phyloP scores from a whole-genome alignment of 1,140 invertebrate species.

The Littorina saxatilis region DNA sequence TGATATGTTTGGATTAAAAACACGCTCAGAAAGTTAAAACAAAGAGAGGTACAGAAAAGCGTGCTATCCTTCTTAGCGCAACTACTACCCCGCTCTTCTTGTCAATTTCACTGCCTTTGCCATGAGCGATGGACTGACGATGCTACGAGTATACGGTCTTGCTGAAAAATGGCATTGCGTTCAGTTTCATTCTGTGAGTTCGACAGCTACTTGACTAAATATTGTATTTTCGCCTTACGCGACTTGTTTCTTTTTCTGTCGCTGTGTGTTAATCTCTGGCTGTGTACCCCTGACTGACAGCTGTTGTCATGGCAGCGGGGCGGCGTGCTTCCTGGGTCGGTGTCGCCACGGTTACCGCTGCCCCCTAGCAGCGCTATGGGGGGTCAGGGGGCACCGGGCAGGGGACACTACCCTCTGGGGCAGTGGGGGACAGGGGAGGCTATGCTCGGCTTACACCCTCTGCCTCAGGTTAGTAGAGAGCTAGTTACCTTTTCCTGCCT shows the following conservation, averaged over 20 bases:
- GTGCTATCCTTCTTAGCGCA: too few relatives aligned
- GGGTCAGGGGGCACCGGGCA: constrained; percentile 20
- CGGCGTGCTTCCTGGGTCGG: constrained; percentile 67
- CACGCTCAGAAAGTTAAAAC: too few relatives aligned
- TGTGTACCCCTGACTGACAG: not conserved
- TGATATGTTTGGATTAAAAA: too few relatives aligned
- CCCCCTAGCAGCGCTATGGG: not conserved
- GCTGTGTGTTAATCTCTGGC: not conserved
- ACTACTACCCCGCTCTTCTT: too few relatives aligned
- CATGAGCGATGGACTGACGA: too few relatives aligned
- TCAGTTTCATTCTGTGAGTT: too few relatives aligned
- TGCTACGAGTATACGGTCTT: too few relatives aligned
- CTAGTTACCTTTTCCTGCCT: not conserved
- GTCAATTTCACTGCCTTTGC: too few relatives aligned
- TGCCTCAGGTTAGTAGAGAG: constrained; percentile 32
- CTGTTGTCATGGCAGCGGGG: constrained; percentile 60
- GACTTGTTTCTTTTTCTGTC: not conserved
- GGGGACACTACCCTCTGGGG: constrained; percentile 30
- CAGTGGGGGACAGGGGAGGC: constrained; percentile 37
- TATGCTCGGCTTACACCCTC: constrained; percentile 31
- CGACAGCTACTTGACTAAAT: too few relatives aligned
- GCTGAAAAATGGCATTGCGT: too few relatives aligned
- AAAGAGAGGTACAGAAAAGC: too few relatives aligned
- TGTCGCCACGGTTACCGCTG: constrained; percentile 66
- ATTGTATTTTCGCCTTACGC: too few relatives aligned